Percentiles rank a stretch among this genome's conserved stretches.
phyloP scores from a whole-genome alignment of 2,797 vertebrate species.

The Eulemur albifrons region DNA sequence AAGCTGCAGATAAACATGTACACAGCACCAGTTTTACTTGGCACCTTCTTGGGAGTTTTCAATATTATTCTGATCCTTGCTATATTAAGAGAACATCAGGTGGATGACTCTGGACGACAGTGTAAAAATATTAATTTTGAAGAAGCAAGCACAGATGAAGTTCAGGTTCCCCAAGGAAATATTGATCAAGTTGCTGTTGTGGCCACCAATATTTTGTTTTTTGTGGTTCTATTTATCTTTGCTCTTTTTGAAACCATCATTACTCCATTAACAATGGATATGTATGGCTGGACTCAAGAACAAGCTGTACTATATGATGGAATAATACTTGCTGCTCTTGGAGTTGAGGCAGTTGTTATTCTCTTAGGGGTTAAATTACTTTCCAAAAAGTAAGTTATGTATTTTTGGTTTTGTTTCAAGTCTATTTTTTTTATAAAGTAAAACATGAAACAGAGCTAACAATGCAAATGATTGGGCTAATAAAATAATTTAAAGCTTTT shows the following conservation, averaged over 20 bases:
- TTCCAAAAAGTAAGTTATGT: slow-evolving; percentile 88
- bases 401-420: slow-evolving; percentile 27
- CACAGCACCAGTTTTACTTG: slow-evolving; percentile 93
- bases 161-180: slow-evolving; percentile 81
- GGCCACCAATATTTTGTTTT: slow-evolving; percentile 94
- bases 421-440: neutral
- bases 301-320: slow-evolving; percentile 95
- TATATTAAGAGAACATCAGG: slow-evolving; percentile 84
- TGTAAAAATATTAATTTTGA: too few species aligned
- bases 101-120: too few species aligned
- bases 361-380: slow-evolving; percentile 92
- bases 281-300: slow-evolving; percentile 96
- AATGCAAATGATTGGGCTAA: neutral
- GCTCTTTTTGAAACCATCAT: slow-evolving; percentile 97
- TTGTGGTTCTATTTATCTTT: slow-evolving; percentile 95
- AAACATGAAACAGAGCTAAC: slow-evolving; percentile 4
- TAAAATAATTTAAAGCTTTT: slow-evolving; percentile 39
- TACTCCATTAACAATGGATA: slow-evolving; percentile 97
- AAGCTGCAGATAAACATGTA: slow-evolving; percentile 96
- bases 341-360: slow-evolving; percentile 92
- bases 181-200: slow-evolving; percentile 92
- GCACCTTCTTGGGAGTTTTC: slow-evolving; percentile 89
- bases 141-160: slow-evolving; percentile 82
- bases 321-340: slow-evolving; percentile 92
- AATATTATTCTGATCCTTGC: slow-evolving; percentile 93